Conservation (phyloP, 2,797 vertebrate genomes). For the Poliocrania exsul region DNA sequence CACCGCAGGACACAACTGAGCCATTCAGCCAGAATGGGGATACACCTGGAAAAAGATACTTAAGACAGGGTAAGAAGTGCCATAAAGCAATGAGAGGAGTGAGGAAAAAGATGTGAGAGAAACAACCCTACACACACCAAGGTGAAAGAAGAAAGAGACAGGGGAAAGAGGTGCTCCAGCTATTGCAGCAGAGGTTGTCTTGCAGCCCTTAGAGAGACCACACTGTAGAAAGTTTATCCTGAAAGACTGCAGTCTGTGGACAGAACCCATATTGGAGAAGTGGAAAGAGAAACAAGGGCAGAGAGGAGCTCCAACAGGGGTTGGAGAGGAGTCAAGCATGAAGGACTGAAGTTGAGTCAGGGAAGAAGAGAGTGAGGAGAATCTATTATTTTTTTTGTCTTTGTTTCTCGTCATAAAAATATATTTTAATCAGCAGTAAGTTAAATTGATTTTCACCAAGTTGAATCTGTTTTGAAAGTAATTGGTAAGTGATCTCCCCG, state of each 20-base stretch:
- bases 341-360: neutral
- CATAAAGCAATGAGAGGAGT: neutral
- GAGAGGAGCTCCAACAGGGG: neutral
- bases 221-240: neutral
- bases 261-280: neutral
- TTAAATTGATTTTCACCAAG: neutral
- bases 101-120: neutral
- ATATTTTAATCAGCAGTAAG: neutral
- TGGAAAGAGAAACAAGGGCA: neutral
- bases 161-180: rapidly evolving
- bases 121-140: neutral
- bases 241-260: neutral
- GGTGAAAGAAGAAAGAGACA: neutral
- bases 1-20: rapidly evolving
- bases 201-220: neutral
- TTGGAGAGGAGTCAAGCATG: neutral
- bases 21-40: neutral
- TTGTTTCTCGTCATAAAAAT: neutral
- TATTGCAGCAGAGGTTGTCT: neutral
- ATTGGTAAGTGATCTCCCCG: neutral
- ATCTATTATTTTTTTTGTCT: neutral
- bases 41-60: neutral
- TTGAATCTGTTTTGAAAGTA: neutral
- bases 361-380: neutral
- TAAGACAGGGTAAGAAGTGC: neutral